Evolutionary conservation across 1,140 invertebrate species (phyloP).

Genomic region (Drosophila fuyamai): DNA sequence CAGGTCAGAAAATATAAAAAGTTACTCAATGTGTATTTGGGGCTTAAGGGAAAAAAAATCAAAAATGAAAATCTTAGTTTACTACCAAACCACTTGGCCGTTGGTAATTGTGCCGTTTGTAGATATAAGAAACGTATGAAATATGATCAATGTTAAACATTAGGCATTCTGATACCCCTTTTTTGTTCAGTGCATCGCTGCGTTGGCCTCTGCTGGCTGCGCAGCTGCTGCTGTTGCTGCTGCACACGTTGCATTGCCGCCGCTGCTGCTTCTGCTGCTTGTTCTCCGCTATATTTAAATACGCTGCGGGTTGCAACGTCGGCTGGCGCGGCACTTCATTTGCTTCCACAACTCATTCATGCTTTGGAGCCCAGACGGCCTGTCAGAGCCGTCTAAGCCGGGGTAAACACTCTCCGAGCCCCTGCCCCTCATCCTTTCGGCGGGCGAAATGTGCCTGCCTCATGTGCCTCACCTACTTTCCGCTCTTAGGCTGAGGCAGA

Average conservation of each 20-base stretch:
- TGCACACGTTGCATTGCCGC: conserved; percentile 74
- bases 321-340: conserved; percentile 78
- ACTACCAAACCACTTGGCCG: no score
- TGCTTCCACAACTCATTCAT: conserved; percentile 84
- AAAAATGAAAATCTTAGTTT: no score
- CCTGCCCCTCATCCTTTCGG: not conserved
- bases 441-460: conserved; percentile 32
- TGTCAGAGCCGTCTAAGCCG: conserved; percentile 69
- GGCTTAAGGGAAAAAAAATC: no score
- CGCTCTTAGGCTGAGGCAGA: conserved; percentile 59
- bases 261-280: conserved; percentile 7
- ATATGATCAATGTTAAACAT: no score
- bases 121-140: no score
- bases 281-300: conserved; percentile 74
- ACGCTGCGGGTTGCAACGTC: conserved; percentile 76
- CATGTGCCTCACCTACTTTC: conserved; percentile 81
- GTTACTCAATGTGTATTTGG: no score
- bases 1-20: no score
- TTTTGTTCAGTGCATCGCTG: conserved; percentile 4
- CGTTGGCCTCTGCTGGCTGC: conserved; percentile 36
- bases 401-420: conserved; percentile 71
- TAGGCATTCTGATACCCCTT: no score
- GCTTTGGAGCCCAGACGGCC: conserved; percentile 66
- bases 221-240: conserved; percentile 31
- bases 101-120: no score